Conservation (phyloP, 1,140 invertebrate genomes). For the Drosophila orena region DNA sequence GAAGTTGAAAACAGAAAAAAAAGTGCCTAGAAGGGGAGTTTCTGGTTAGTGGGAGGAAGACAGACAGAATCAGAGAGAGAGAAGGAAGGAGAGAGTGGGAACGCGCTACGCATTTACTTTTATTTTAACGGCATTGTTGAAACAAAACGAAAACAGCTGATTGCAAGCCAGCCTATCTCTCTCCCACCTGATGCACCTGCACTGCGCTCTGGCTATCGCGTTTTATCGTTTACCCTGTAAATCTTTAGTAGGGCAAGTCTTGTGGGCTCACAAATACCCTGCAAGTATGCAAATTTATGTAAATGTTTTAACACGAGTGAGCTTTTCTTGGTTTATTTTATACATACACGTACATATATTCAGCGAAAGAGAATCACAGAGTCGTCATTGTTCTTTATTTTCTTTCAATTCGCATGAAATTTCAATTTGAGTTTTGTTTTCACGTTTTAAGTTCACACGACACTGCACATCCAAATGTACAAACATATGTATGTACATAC, state of each 20-base stretch:
- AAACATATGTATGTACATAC: neutral
- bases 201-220: neutral
- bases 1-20: slow-evolving; percentile 42
- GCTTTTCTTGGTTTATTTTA: neutral
- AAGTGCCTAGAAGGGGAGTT: slow-evolving; percentile 3
- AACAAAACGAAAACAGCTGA: slow-evolving; percentile 56
- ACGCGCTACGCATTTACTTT: slow-evolving; percentile 22
- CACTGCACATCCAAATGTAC: neutral
- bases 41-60: neutral
- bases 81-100: neutral
- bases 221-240: neutral
- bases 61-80: neutral
- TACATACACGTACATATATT: no score
- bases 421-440: slow-evolving; percentile 21
- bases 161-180: slow-evolving; percentile 19
- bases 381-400: neutral
- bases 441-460: slow-evolving; percentile 6
- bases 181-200: slow-evolving; percentile 13
- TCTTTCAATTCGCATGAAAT: slow-evolving; percentile 14
- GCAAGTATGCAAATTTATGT: neutral
- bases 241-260: neutral
- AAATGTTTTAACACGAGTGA: no score
- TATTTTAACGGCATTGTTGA: slow-evolving; percentile 35
- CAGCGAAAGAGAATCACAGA: neutral
- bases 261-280: neutral